Evolutionary conservation across 2,113 vertebrate genomes (phyloP), one percentile per base, ranked within the genome.

Genomic region (Spheniscus mendiculus): DNA sequence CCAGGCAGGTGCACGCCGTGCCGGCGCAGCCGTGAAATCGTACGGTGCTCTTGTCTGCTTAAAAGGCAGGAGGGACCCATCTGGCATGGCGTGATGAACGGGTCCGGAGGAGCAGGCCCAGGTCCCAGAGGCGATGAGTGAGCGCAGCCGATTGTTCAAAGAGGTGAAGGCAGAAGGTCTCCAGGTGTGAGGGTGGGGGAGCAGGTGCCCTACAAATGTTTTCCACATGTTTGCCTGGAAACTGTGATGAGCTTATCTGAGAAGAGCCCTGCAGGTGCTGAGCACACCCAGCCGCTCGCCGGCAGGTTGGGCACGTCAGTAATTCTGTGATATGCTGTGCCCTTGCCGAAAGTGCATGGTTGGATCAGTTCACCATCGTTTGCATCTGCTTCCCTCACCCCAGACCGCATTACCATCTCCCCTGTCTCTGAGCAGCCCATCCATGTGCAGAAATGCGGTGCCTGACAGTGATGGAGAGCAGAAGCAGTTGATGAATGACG

Each of bases 271-370:
- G 59, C 32, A 55, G 83, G 22, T 13, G n/a, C 63, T 1, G 11
- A 72, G 58, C 0, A 1, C 63, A 6, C 15, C 45, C 58, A 65
- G 47, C 42, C 2, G 5, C 73, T 59, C 2, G 2, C 27, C 0
- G 2, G 67, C 14, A 29, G 40, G 56, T 20, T 14, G 20, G 62
- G 45, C 32, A 23, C 1, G 1, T 49, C 29, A 8, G 42, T 30
- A 42, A 47, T 26, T 59, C 69, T 29, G 27, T 26, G n/a, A 34
- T 10, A 4, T 3, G 52, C 58, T 59, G 72, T 1, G 2, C 26
- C 74, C 38, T 53, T 2, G 1, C 61, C 29, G 40, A 66, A 52
- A 8, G n/a, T 5, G 29, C 63, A 5, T 1, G 23, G 38, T 19
- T 61, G 42, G 20, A 73, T 67, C 47, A 53, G 23, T 19, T 81